phyloP scores from a whole-genome alignment of 1,140 invertebrate genomes.

The Pachypeltis micranthus region DNA sequence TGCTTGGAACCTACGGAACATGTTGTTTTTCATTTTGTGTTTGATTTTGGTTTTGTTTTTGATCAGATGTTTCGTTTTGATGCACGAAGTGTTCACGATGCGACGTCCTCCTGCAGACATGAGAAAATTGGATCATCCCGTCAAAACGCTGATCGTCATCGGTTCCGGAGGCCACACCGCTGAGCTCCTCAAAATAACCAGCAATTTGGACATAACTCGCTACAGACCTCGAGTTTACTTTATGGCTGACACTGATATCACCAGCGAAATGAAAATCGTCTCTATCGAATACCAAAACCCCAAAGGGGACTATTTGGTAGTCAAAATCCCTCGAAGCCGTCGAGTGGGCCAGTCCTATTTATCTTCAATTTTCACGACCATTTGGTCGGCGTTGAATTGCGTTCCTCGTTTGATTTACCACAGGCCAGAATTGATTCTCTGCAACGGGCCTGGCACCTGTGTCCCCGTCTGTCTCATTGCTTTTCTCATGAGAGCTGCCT shows the following conservation, averaged over 20 bases:
- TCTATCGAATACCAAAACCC: slow-evolving; percentile 11
- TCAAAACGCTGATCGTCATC: slow-evolving; percentile 42
- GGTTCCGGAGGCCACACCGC: slow-evolving; percentile 72
- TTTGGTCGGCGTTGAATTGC: slow-evolving; percentile 52
- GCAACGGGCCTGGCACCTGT: slow-evolving; percentile 94
- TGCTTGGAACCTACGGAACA: too few species aligned
- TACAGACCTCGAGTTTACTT: slow-evolving; percentile 66
- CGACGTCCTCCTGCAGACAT: not conserved
- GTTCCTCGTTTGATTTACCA: slow-evolving; percentile 56
- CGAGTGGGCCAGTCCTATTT: slow-evolving; percentile 78
- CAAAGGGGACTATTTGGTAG: slow-evolving; percentile 37
- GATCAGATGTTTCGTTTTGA: not conserved
- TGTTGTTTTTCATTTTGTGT: not conserved
- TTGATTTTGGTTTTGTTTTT: not conserved
- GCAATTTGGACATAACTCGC: slow-evolving; percentile 42
- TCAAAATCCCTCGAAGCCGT: slow-evolving; percentile 66
- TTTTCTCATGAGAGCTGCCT: slow-evolving; percentile 52
- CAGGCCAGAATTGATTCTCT: slow-evolving; percentile 66
- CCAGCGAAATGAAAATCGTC: slow-evolving; percentile 41
- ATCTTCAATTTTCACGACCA: slow-evolving; percentile 63
- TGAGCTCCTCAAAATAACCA: slow-evolving; percentile 68
- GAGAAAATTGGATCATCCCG: not conserved
- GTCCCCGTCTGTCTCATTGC: slow-evolving; percentile 70
- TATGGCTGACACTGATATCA: slow-evolving; percentile 61
- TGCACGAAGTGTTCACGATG: slow-evolving; percentile 2